Base-by-base conservation (phyloP, 2,888 invertebrate species). In the Oscheius sp. region DNA sequence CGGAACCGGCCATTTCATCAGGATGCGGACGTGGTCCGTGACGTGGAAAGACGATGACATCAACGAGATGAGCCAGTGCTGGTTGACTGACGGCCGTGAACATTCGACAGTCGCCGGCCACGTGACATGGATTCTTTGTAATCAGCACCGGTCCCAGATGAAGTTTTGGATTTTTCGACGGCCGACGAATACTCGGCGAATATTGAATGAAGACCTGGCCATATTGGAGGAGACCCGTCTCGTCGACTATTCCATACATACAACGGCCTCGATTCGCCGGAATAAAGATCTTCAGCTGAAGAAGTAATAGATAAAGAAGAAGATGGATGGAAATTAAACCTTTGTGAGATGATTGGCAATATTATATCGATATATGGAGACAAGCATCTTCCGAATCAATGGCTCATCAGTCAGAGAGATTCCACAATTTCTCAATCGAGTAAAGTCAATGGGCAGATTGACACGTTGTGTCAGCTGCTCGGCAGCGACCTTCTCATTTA, bases 61-160 rank as follows among this genome's bases (percentile, higher is more conserved):
- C 88, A 20, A 72, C 44, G 5, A 83, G 64, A 73, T 84, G 71
- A 65, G 75, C 38, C 79, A 82, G 73, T 76, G 73, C 67, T 0
- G 80, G 78, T 45, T 76, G 73, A 56, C 74, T 71, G 36, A 83
- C 79, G 0, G 82, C 83, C 6, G 80, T 72, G 64, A 73, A 87
- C 65, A 68, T 73, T 6, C 87, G 80, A 0, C 87, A 81, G 66
- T 88, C 88, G 2, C 88, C 87, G 0, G 86, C 82, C 50, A 86
- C 86, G 67, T 86, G 86, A 67, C 87, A 87, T 4, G 88, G 88
- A 71, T 87, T 87, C 77, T 88, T 87, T 14, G 86, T 85, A 22
- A 87, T 86, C 30, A 88, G 75, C 4, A 82, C 81, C 30, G 69
- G 74, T 2, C 82, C 78, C 4, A 62, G 59, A 32, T 70, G 61